Evolutionary conservation across 53 echinoderm and acorn worm species (phyloP).

Genomic region (Temnopleurus reevesii): DNA sequence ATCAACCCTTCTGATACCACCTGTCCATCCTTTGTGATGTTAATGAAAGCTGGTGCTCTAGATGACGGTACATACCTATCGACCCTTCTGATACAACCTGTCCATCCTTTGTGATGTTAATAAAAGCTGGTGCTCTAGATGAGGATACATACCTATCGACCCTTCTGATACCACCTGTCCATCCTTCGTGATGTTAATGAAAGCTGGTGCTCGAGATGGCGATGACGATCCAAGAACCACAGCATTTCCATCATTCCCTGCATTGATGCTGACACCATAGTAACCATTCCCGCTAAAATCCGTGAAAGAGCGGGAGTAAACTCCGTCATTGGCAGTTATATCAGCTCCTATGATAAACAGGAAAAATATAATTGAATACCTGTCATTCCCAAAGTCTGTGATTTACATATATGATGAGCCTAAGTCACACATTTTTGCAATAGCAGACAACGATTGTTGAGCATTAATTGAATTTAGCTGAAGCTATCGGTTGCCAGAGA

Average conservation of each 20-base stretch:
- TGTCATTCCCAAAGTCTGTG: too few species aligned
- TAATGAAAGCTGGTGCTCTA: too few species aligned
- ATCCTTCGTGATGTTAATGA: constrained; percentile 18
- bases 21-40: constrained; percentile 23
- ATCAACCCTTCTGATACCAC: neutral
- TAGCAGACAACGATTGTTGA: neutral
- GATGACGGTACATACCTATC: constrained; percentile 43
- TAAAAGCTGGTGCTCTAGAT: neutral
- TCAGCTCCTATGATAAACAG: too few species aligned
- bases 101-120: constrained; percentile 25
- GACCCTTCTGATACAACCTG: neutral
- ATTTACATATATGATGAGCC: too few species aligned
- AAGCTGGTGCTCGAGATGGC: neutral
- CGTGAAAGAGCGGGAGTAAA: constrained; percentile 17
- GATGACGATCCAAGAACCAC: neutral
- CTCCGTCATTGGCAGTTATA: constrained; percentile 37
- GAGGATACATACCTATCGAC: constrained; percentile 20
- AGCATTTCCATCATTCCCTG: neutral
- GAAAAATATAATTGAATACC: too few species aligned
- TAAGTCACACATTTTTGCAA: neutral
- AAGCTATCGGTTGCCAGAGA: too few species aligned
- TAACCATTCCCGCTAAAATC: neutral
- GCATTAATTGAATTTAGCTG: too few species aligned
- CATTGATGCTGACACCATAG: constrained; percentile 8
- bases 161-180: neutral